Evolutionary conservation across 2,888 invertebrate genomes (phyloP), one percentile per base, ranked within the genome.

Genomic region (Acanthosepion lycidas): DNA sequence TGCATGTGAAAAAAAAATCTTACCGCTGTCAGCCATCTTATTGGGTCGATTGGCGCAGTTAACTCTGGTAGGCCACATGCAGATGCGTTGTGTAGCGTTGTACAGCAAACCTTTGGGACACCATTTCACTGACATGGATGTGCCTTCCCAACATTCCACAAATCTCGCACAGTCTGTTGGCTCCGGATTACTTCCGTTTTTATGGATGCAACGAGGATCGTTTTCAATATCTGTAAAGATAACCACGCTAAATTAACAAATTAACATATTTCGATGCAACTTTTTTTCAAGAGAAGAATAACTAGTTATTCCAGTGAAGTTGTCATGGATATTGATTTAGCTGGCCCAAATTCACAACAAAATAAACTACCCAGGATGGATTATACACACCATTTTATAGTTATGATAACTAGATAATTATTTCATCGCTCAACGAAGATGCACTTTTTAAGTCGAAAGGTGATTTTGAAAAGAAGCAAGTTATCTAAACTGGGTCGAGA

Each of bases 71-170:
- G 94, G 64, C 94, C 94, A 94, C 59, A 55, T 94, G 12, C 94
- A 94, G 18, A 64, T 42, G 18, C 94, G n/a, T 5, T 94, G 26
- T 18, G 59, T 55, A 1, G 55, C 55, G 12, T 64, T 64, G 64
- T 94, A 94, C 33, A 94, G 94, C n/a, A 94, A 55, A 48, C 94
- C 94, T 64, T 94, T 53, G 0, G 94, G 94, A 18, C 94, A 94
- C 59, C 64, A 94, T 94, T 94, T 94, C n/a, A 94, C 94, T 9
- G 94, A 94, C 33, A 94, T 53, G 12, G 94, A 94, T n/a, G 94
- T 94, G 18, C 94, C 94, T 94, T 94, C 94, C 94, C 94, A 94
- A 48, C 94, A 94, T 94, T 94, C 94, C 53, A 94, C 94, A 94
- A 94, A 94, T 42, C 94, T 55, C 23, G 94, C 55, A 64, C 94